Evolutionary conservation across 2,888 invertebrate species (phyloP).

Genomic region (Tubulanus polymorphus): DNA sequence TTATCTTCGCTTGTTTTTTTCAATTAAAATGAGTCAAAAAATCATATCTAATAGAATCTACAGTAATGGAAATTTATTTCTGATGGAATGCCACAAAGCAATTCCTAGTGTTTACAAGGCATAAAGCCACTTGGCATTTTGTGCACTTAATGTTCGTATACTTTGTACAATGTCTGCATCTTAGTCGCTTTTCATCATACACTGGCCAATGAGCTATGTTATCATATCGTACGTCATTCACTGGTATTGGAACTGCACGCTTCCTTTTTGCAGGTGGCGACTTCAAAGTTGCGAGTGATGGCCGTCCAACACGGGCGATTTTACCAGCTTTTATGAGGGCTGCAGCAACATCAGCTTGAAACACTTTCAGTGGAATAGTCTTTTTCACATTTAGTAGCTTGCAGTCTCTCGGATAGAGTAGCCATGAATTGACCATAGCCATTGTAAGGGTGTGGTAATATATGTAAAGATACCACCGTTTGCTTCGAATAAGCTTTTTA

Average conservation of each 20-base stretch:
- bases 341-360: not conserved
- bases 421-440: constrained; percentile 9
- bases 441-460: constrained; percentile 4
- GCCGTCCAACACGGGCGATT: too few relatives aligned
- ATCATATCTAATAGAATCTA: too few relatives aligned
- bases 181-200: not conserved
- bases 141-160: not conserved
- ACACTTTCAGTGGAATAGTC: not conserved
- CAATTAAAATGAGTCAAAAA: too few relatives aligned
- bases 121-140: not conserved
- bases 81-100: not conserved
- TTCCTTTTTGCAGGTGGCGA: not conserved
- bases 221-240: not conserved
- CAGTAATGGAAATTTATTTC: too few relatives aligned
- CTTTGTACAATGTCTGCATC: not conserved
- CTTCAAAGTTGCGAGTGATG: too few relatives aligned
- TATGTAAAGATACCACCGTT: constrained; percentile 10
- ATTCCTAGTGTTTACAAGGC: not conserved
- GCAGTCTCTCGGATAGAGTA: too few relatives aligned
- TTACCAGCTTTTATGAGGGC: not conserved
- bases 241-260: not conserved
- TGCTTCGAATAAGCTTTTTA: not conserved
- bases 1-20: too few relatives aligned
- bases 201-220: not conserved
- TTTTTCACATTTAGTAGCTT: too few relatives aligned